Conservation (phyloP, 2,797 vertebrate species). For the Lepidocolaptes lacrymiger region DNA sequence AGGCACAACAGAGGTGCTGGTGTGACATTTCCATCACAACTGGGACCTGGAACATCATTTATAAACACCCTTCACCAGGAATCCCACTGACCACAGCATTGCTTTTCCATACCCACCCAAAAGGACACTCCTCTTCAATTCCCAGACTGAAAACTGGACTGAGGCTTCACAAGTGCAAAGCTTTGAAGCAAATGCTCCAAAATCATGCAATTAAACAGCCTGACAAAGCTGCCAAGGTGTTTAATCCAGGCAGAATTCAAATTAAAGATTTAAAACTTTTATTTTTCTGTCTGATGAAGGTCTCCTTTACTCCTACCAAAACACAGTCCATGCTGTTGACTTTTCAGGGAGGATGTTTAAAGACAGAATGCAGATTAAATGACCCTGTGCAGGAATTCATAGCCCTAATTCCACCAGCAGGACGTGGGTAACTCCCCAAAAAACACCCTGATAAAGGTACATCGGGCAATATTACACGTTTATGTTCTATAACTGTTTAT, state of each 20-base stretch:
- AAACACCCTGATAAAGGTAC: not conserved
- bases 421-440: not conserved
- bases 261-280: not conserved
- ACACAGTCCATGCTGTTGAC: not conserved
- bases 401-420: not conserved
- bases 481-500: not conserved
- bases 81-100: rapidly evolving
- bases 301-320: not conserved
- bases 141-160: not conserved
- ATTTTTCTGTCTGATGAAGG: not conserved
- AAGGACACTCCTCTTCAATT: not conserved
- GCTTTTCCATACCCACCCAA: not conserved
- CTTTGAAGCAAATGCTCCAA: not conserved
- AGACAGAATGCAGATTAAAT: not conserved
- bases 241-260: not conserved
- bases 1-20: not conserved
- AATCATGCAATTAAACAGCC: not conserved
- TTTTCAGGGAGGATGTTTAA: slow-evolving; percentile 24
- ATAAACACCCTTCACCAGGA: rapidly evolving
- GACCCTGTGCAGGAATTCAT: not conserved
- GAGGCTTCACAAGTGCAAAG: not conserved
- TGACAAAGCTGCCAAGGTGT: not conserved
- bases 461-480: rapidly evolving
- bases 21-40: not conserved
- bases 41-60: rapidly evolving